Percentiles rank a stretch among this genome's conserved stretches.
phyloP scores from a whole-genome alignment of 2,113 vertebrate genomes.

The Melanocharis versteri region DNA sequence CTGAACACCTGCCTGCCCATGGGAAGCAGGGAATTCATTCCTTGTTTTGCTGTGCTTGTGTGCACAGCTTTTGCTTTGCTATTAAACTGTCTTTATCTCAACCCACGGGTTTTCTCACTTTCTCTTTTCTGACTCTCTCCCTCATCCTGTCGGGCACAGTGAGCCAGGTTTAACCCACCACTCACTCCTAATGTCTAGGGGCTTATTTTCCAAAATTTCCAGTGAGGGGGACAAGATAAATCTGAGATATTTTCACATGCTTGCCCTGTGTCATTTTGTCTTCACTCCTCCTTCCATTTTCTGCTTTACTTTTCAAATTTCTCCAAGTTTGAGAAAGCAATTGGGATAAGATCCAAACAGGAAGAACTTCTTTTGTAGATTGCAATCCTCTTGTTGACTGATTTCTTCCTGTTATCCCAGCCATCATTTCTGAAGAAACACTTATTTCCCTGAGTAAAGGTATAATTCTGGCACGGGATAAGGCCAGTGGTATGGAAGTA shows the following conservation, averaged over 20 bases:
- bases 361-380: neutral
- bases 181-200: neutral
- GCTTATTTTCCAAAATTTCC: neutral
- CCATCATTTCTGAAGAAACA: slow-evolving; percentile 8
- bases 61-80: neutral
- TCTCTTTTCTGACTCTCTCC: neutral
- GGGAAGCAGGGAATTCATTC: neutral
- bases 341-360: neutral
- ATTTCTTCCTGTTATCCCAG: neutral
- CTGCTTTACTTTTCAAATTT: neutral
- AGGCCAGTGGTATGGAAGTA: neutral
- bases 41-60: neutral
- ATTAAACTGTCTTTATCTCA: neutral
- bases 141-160: neutral
- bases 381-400: neutral
- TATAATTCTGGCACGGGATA: neutral
- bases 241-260: neutral
- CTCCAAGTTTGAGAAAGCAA: neutral
- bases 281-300: neutral
- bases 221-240: neutral
- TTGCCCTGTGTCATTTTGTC: neutral
- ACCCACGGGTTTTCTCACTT: neutral
- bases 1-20: neutral
- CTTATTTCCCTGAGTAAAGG: neutral
- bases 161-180: neutral